Evolutionary conservation across 2,113 vertebrate genomes (phyloP).

Genomic region (Gymnogyps californianus): DNA sequence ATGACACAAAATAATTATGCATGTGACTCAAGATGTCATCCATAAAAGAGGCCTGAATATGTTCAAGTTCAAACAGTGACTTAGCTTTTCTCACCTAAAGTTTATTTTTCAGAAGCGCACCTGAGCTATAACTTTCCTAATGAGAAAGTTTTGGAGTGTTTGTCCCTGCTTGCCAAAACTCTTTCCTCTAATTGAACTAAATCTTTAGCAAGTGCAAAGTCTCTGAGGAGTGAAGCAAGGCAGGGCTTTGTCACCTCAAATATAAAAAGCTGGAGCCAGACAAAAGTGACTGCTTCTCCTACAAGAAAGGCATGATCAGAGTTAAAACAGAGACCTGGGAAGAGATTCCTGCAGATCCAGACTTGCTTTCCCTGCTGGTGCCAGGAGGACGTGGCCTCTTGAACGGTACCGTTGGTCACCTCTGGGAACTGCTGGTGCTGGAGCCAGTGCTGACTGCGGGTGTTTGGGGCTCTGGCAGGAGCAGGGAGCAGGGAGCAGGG

Average conservation of each 20-base stretch:
- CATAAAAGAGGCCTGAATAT: neutral
- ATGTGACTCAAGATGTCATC: neutral
- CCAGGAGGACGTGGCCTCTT: neutral
- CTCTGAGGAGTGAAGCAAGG: neutral
- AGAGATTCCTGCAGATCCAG: neutral
- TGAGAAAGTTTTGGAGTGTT: neutral
- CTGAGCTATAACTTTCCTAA: neutral
- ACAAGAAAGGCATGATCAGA: neutral
- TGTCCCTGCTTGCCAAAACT: neutral
- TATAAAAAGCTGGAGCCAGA: neutral
- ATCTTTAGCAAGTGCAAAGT: neutral
- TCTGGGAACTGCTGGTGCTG: neutral
- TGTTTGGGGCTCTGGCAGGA: neutral
- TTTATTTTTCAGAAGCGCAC: neutral
- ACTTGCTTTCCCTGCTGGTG: neutral
- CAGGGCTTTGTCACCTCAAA: neutral
- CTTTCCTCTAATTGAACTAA: neutral
- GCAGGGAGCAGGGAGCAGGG: neutral
- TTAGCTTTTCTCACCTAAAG: neutral
- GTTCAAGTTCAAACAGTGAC: neutral
- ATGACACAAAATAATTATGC: neutral
- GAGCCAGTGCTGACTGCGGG: neutral
- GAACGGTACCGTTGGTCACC: accelerated
- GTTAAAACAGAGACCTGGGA: neutral
- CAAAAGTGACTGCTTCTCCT: neutral